Evolutionary conservation across 2,113 vertebrate species (phyloP).

Genomic region (Strigops habroptila): DNA sequence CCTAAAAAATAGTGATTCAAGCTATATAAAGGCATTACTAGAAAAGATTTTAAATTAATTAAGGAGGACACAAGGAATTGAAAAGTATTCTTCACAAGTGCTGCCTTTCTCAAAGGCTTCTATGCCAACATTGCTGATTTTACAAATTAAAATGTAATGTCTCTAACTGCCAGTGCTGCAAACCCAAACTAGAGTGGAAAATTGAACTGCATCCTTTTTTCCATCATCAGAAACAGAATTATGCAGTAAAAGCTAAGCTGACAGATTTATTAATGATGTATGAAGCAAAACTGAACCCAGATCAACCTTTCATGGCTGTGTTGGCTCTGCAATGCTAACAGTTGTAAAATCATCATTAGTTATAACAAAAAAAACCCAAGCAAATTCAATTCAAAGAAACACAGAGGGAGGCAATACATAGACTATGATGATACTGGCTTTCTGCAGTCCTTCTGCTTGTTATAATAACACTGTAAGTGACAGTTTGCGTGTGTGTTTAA

Average conservation of each 20-base stretch:
- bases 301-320: background rate
- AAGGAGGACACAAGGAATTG: background rate
- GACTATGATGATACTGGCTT: background rate
- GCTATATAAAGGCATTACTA: background rate
- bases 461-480: background rate
- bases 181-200: background rate
- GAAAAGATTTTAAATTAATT: background rate
- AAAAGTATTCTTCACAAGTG: background rate
- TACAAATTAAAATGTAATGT: background rate
- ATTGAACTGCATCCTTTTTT: background rate
- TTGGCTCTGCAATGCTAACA: background rate
- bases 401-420: background rate
- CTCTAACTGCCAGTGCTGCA: background rate
- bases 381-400: background rate
- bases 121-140: background rate
- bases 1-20: background rate
- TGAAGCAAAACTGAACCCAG: conserved; percentile 15
- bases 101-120: background rate
- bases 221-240: background rate
- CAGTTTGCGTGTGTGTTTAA: background rate
- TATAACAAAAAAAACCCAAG: background rate
- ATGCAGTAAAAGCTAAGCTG: background rate
- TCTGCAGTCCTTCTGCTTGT: background rate
- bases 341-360: background rate
- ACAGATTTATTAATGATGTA: conserved; percentile 30